Evolutionary conservation across 2,888 invertebrate genomes (phyloP), one percentile per base, ranked within the genome.

Genomic region (Thysanoteuthis rhombus): DNA sequence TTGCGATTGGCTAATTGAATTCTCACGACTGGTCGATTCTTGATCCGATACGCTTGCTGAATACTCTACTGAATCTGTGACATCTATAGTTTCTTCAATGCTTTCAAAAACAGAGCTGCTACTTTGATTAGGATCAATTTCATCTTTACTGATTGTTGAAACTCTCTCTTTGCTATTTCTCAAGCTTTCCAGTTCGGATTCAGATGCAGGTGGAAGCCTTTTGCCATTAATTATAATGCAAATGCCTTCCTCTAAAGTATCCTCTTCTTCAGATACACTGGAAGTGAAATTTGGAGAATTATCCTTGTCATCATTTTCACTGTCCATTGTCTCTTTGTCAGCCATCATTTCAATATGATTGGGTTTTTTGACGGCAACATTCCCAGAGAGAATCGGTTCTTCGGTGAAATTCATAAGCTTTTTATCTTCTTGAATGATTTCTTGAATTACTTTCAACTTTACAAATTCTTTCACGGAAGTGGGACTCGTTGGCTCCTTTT

Each of bases 181-280:
- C 36, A 75, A n/a, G 16, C n/a, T 75, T 75, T 75, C 75, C 16
- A 75, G 75, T 75, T 75, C 16, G 3, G 16, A 75, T 75, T 75
- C 75, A n/a, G 75, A 75, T n/a, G 75, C n/a, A 75, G 75, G 75
- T 75, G 75, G 75, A 75, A 75, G 75, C 75, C 75, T n/a, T n/a
- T 75, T 75, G 16, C 75, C 75, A 75, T 75, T 75, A 3, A 75
- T 75, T 75, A 75, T 75, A n/a, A 75, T 75, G 36, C 75, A 75
- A 16, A 75, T 75, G 12, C 75, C 75, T 75, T 75, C 75, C n/a
- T n/a, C 75, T 16, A n/a, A n/a, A 36, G 75, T n/a, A 75, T 75
- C 75, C n/a, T 75, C 75, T 75, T 75, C 75, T 75, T 75, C 75
- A 36, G 75, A 75, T n/a, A 75, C n/a, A 75, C 75, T 75, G 12